Base-by-base conservation (phyloP, 2,797 vertebrate genomes). In the Phalanger gymnotis region DNA sequence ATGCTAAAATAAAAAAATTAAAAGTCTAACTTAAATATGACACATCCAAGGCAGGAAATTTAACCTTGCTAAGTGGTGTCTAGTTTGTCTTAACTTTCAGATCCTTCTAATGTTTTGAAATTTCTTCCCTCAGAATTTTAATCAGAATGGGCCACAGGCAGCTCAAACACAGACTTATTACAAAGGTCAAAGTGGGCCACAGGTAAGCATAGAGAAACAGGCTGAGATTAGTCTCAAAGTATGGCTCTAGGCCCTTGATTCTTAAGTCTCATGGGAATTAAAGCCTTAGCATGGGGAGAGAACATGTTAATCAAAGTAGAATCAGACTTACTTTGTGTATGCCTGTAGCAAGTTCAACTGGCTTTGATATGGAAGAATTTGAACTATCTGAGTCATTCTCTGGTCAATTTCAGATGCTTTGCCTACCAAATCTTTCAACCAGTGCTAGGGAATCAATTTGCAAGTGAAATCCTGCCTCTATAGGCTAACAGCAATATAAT, bases 81-180 rank as follows among this genome's bases (percentile, higher is more conserved):
- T 94, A n/a, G 16, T 95, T 51, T 95, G 31, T 93, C 96, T 94
- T 94, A 90, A 81, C 40, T 94, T 97, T 96, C 95, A 97, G 96
- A 96, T 92, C 92, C 81, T 56, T 61, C 96, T 96, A 93, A 95
- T 58, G 93, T 96, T 94, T 51, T 61, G 95, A 97, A 95, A 57
- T 4, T 96, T 66, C 91, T 87, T 95, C 92, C 87, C 57, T 90
- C 91, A 97, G 93, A 47, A 94, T 96, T 52, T 14, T 93, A 96
- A 95, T 3, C 90, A 94, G 73, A 96, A 93, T 81, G 93, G 95
- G 95, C 94, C 94, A 90, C 51, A 54, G 89, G 47, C 90, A 91
- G 47, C 90, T 81, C 61, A 61, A 92, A 95, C 94, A 96, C 73
- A 51, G 40, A 51, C 3, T 27, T 91, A 93, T 89, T 61, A 47